These are phyloP conservation scores for Caenorhabditis plicata DNA, from an alignment of 2,888 invertebrate species.

Conservation along the genomic window DNA sequence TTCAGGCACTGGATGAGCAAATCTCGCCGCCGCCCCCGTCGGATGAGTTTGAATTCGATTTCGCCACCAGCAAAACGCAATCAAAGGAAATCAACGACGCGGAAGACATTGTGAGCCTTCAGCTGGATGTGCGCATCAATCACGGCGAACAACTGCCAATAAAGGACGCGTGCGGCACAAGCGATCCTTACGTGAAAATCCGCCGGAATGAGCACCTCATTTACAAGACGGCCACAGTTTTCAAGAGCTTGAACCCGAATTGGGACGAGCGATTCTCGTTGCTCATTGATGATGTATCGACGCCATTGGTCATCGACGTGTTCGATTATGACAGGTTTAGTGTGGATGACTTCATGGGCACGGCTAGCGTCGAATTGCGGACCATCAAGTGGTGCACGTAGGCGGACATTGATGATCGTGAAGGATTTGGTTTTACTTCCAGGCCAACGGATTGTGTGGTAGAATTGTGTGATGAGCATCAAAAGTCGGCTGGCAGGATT, in stretches of 20 bases:
- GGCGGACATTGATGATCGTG: constrained; percentile 10
- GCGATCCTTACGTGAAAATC: constrained; percentile 65
- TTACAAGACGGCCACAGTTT: constrained; percentile 90
- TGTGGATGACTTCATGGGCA: constrained; percentile 93
- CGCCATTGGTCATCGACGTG: constrained; percentile 83
- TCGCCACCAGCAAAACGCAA: not conserved
- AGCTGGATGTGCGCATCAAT: constrained; percentile 56
- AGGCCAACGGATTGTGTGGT: constrained; percentile 76
- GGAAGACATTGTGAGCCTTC: constrained; percentile 53
- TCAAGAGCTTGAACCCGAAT: constrained; percentile 90
- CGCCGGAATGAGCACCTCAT: constrained; percentile 72
- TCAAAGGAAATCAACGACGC: constrained; percentile 11
- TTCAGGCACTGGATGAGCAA: too few species aligned
- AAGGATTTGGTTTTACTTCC: constrained; percentile 22
- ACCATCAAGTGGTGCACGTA: constrained; percentile 54
- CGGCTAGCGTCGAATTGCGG: constrained; percentile 78
- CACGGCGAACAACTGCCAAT: constrained; percentile 61
- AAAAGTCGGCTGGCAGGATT: constrained; percentile 51
- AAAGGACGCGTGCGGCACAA: constrained; percentile 60
- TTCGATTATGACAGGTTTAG: constrained; percentile 95
- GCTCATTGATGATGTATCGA: constrained; percentile 84
- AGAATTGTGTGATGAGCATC: constrained; percentile 77
- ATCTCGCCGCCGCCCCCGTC: too few species aligned
- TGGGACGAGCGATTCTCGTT: constrained; percentile 96
- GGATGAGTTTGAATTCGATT: not conserved